Evolutionary conservation across 1,140 invertebrate genomes (phyloP), one percentile per base, ranked within the genome.

Genomic region (Zaprionus taronus): DNA sequence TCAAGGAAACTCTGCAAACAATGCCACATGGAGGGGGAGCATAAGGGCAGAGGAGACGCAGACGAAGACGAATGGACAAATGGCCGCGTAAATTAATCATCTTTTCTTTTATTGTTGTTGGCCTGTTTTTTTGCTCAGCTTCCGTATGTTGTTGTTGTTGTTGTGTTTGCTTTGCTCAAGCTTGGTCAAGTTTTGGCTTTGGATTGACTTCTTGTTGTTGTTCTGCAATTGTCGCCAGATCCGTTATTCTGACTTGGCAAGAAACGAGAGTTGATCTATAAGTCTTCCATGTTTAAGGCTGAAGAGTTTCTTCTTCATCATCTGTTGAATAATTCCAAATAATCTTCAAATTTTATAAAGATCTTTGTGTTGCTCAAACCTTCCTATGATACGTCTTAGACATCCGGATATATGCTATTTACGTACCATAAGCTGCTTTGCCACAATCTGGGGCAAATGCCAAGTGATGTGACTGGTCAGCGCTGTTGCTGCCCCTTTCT

Each of bases 61-160:
- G 55, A 62, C n/a, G 73, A 82, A 75, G 81, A 57, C 72, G 67
- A 65, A 79, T 79, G 69, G 53, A 86, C 77, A 79, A 80, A 80
- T 74, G 73, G 73, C 41, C 69, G 83, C 83, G 83, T 72, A 75
- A 87, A 87, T 87, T 87, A 87, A 87, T 87, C 83, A 89, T 87
- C 71, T 83, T 89, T 87, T 87, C 70, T 83, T 72, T 64, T 56
- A 47, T 20, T 56, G 22, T 55, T 79, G 38, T 53, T 68, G 61
- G 60, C 58, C 22, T 66, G 47, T 65, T 58, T 66, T 80, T 65
- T 49, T 47, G n/a, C 63, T 24, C 11, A 34, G 31, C 31, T 34
- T 11, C 31, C 31, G 31, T 51, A 3, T 5, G n/a, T 14, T 51
- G 7, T 22, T 51, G 7, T 22, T 56, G 55, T 41, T 56, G 69